Conservation (phyloP, 1,140 invertebrate species). For the Oreohelix idahoensis region DNA sequence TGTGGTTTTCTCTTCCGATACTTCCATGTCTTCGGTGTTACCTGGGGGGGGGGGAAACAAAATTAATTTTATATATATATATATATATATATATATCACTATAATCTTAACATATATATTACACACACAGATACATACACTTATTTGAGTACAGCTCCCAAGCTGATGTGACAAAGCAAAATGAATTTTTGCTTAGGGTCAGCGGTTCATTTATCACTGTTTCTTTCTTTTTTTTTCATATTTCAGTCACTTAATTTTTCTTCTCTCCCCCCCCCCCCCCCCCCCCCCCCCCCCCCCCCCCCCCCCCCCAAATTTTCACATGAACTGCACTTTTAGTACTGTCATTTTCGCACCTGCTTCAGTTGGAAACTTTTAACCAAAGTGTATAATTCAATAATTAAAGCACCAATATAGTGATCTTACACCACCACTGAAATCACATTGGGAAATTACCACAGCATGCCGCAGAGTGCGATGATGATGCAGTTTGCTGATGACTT, state of each 20-base stretch:
- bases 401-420: neutral
- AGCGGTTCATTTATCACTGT: no score
- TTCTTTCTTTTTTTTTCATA: no score
- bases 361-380: neutral
- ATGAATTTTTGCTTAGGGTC: neutral
- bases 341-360: neutral
- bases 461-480: neutral
- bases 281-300: no score
- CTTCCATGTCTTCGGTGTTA: slow-evolving; percentile 6
- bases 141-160: neutral
- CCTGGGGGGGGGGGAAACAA: neutral
- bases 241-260: no score
- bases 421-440: neutral
- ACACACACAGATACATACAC: neutral
- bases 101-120: neutral
- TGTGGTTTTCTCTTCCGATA: neutral
- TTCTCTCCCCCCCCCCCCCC: no score
- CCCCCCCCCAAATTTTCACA: neutral
- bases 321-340: neutral
- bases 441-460: neutral
- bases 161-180: no score
- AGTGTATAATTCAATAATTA: neutral
- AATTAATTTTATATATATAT: neutral
- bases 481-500: neutral
- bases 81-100: neutral